phyloP scores from a whole-genome alignment of 2,113 vertebrate species.

The Vulpes vulpes region DNA sequence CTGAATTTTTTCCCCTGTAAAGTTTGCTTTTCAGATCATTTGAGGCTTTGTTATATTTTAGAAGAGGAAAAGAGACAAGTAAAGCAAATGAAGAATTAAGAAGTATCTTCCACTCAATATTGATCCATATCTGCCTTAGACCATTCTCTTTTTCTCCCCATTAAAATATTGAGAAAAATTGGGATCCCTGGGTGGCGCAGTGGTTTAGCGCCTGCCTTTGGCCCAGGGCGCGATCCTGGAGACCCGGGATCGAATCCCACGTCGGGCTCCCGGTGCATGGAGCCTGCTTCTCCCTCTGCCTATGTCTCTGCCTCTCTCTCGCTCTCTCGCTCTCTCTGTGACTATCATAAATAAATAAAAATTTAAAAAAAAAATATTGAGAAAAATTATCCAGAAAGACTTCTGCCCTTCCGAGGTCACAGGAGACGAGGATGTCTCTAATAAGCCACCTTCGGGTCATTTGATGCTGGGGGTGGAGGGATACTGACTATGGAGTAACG shows the following conservation, averaged over 20 bases:
- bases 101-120: conserved; percentile 79
- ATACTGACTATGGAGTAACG: background rate
- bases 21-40: conserved; percentile 56
- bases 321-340: too few species aligned
- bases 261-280: too few species aligned
- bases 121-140: conserved; percentile 84
- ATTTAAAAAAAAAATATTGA: conserved; percentile 86
- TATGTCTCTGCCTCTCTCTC: too few species aligned
- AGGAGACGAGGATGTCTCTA: background rate
- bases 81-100: conserved; percentile 86
- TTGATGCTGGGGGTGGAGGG: background rate
- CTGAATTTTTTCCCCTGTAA: background rate
- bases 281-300: too few species aligned
- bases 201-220: too few species aligned
- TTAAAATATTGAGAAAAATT: conserved; percentile 81
- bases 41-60: conserved; percentile 89
- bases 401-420: background rate
- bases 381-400: conserved; percentile 54
- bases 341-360: too few species aligned
- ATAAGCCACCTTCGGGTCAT: background rate
- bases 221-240: too few species aligned
- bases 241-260: too few species aligned
- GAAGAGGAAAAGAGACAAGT: conserved; percentile 82
- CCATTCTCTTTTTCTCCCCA: conserved; percentile 83
- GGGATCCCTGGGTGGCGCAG: too few species aligned